Conservation (phyloP, 2,113 vertebrate genomes). For the Centrocercus urophasianus region DNA sequence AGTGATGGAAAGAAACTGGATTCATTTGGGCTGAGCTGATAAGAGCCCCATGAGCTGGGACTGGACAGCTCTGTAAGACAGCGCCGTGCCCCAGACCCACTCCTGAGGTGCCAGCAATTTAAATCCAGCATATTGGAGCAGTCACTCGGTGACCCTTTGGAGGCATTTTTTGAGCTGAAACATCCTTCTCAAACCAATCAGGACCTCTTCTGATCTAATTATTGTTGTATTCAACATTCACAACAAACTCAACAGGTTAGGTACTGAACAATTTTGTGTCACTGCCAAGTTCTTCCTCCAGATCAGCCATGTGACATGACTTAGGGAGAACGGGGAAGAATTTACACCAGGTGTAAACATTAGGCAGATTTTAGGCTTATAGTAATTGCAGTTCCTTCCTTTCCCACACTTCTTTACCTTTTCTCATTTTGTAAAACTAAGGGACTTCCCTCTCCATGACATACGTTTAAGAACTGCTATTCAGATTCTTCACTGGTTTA, state of each 20-base stretch:
- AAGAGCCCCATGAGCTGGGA: background rate
- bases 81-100: background rate
- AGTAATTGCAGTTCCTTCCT: background rate
- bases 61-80: background rate
- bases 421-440: background rate
- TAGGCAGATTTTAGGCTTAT: background rate
- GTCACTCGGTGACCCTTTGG: background rate
- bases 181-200: background rate
- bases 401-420: background rate
- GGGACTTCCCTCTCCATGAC: background rate
- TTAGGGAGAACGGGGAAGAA: background rate
- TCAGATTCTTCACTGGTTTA: background rate
- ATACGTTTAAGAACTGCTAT: background rate
- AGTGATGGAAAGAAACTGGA: background rate
- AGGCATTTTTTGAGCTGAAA: background rate
- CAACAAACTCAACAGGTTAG: background rate
- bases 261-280: background rate
- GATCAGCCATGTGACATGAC: background rate
- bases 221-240: background rate
- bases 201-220: background rate
- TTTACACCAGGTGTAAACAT: background rate
- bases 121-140: background rate
- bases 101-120: background rate
- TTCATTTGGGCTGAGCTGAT: background rate
- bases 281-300: background rate